phyloP scores from a whole-genome alignment of 2,797 vertebrate genomes.

The Aldrovandia affinis region DNA sequence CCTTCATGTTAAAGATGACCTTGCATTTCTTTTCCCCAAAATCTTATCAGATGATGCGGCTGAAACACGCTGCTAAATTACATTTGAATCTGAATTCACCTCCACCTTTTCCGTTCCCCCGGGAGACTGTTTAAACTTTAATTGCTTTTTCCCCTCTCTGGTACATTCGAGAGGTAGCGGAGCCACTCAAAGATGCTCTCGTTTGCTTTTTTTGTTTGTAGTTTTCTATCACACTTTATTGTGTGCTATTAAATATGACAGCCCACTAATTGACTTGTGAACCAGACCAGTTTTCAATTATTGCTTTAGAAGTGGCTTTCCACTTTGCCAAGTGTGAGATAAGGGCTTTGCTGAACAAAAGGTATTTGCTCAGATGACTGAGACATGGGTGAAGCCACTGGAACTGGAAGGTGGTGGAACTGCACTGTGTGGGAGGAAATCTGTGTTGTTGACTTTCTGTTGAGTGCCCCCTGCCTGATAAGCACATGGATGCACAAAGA shows the following conservation, averaged over 20 bases:
- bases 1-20: neutral
- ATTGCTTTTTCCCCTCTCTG: neutral
- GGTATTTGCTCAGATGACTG: slow-evolving; percentile 28
- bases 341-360: neutral
- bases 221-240: slow-evolving; percentile 21
- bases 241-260: slow-evolving; percentile 37
- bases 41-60: slow-evolving; percentile 1
- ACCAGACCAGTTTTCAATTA: slow-evolving; percentile 24
- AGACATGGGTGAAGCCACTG: neutral
- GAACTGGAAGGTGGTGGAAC: neutral
- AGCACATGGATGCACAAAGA: neutral
- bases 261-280: slow-evolving; percentile 36
- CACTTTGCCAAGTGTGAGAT: neutral
- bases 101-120: neutral
- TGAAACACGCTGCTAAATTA: neutral
- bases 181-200: neutral
- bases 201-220: slow-evolving; percentile 24
- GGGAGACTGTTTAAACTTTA: neutral
- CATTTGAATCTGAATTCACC: neutral
- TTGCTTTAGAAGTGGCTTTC: slow-evolving; percentile 4
- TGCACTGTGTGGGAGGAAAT: neutral
- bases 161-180: neutral
- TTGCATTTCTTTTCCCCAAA: neutral
- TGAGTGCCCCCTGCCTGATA: neutral
- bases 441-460: neutral